phyloP scores from a whole-genome alignment of 2,797 vertebrate species.

The Sandelia bainsii region DNA sequence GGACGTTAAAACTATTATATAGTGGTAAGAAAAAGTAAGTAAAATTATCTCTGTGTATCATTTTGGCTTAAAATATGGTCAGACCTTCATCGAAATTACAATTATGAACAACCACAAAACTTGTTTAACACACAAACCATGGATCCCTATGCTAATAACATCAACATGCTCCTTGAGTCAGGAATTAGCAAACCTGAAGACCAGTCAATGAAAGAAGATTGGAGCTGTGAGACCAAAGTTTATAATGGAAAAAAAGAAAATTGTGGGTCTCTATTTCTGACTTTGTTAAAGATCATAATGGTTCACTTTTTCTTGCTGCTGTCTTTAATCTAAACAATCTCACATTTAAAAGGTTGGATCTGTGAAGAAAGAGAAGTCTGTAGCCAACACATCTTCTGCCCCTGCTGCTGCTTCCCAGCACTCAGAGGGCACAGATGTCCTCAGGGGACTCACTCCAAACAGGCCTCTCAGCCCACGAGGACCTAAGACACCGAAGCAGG shows the following conservation, averaged over 20 bases:
- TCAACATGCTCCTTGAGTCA: neutral
- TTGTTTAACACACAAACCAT: neutral
- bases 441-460: constrained; percentile 21
- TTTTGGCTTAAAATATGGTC: neutral
- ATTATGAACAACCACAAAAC: too few species aligned
- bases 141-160: neutral
- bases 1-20: neutral
- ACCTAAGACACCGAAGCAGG: constrained; percentile 62
- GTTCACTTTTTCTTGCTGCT: too few species aligned
- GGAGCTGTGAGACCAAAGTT: too few species aligned
- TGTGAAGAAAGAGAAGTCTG: constrained; percentile 63
- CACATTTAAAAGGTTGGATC: constrained; percentile 56
- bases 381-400: constrained; percentile 39
- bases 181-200: neutral
- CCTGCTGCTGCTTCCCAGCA: constrained; percentile 29
- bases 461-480: constrained; percentile 54
- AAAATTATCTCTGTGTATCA: neutral
- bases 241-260: neutral
- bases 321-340: constrained; percentile 12
- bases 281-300: neutral
- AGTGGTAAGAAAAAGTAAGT: neutral
- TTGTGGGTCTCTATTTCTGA: neutral
- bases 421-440: constrained; percentile 46
- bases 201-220: too few species aligned
- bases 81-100: neutral